phyloP scores from a whole-genome alignment of 2,888 invertebrate species.

The Tubulanus polymorphus region DNA sequence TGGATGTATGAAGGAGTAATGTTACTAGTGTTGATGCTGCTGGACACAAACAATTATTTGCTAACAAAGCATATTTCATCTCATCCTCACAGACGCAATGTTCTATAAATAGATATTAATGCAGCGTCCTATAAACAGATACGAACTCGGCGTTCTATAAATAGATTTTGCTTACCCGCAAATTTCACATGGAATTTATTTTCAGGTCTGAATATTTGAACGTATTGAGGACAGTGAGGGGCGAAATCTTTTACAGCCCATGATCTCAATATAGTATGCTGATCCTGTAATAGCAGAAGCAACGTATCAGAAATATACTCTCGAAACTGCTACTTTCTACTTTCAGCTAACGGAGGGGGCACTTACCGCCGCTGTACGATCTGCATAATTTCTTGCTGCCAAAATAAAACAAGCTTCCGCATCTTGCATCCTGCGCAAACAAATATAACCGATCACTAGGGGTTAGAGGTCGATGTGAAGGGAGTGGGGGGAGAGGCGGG shows the following conservation, averaged over 20 bases:
- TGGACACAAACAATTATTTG: constrained; percentile 97
- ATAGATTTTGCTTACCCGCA: constrained; percentile 59
- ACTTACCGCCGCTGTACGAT: constrained; percentile 87
- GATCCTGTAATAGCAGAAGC: constrained; percentile 59
- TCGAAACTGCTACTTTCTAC: too few relatives aligned
- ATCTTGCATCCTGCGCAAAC: constrained; percentile 75
- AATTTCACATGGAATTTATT: constrained; percentile 98
- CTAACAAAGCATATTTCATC: constrained; percentile 94
- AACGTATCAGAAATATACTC: background rate
- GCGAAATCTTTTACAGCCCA: constrained; percentile 99
- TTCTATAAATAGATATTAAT: constrained; percentile 65
- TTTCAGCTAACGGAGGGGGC: constrained; percentile 1
- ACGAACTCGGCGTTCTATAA: background rate
- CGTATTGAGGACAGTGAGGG: constrained; percentile 92
- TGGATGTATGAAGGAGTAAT: constrained; percentile 88
- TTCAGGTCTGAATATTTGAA: constrained; percentile 96
- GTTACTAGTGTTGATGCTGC: constrained; percentile 96
- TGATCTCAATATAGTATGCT: constrained; percentile 75
- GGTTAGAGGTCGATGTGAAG: background rate
- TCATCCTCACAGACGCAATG: constrained; percentile 98
- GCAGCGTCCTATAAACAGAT: background rate
- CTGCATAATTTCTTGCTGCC: constrained; percentile 92
- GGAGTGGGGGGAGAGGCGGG: background rate
- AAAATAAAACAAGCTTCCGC: constrained; percentile 96
- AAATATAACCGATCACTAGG: constrained; percentile 8